A percentile compares a stretch with the other conserved stretches of the same genome.
These are phyloP conservation scores for Calyptomena viridis DNA, from an alignment of 2,113 vertebrate species.

Conservation along the genomic window DNA sequence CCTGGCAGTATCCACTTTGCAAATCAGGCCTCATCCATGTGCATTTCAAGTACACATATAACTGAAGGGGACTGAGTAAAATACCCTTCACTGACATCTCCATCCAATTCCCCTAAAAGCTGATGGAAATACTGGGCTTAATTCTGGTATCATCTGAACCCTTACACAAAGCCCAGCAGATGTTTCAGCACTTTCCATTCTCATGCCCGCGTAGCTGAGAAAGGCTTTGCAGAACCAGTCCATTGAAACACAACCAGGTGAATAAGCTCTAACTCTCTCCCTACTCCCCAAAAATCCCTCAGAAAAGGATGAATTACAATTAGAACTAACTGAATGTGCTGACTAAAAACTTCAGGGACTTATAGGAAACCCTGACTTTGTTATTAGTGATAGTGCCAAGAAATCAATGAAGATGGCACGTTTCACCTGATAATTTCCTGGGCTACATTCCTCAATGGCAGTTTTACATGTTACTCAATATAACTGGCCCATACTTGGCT, in stretches of 20 bases:
- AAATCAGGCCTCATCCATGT: background rate
- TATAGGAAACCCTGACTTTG: background rate
- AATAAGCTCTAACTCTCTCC: background rate
- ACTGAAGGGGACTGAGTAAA: background rate
- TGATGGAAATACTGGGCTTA: background rate
- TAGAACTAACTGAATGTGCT: background rate
- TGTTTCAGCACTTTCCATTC: background rate
- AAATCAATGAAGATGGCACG: constrained; percentile 46
- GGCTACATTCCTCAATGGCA: background rate
- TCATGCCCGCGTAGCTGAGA: rapidly evolving
- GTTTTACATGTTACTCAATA: background rate
- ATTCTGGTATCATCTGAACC: background rate
- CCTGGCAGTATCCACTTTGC: background rate
- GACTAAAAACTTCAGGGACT: background rate
- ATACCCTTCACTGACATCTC: background rate
- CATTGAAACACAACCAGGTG: background rate
- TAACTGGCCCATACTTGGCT: background rate
- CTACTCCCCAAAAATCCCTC: background rate
- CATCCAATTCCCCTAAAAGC: background rate
- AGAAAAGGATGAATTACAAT: background rate
- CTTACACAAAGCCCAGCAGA: background rate
- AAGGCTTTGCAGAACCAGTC: background rate
- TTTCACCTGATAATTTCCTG: background rate
- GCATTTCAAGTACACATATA: background rate
- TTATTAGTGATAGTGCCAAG: constrained; percentile 35